Evolutionary conservation across 1,140 invertebrate species (phyloP).

Genomic region (Zeugodacus cucurbitae): DNA sequence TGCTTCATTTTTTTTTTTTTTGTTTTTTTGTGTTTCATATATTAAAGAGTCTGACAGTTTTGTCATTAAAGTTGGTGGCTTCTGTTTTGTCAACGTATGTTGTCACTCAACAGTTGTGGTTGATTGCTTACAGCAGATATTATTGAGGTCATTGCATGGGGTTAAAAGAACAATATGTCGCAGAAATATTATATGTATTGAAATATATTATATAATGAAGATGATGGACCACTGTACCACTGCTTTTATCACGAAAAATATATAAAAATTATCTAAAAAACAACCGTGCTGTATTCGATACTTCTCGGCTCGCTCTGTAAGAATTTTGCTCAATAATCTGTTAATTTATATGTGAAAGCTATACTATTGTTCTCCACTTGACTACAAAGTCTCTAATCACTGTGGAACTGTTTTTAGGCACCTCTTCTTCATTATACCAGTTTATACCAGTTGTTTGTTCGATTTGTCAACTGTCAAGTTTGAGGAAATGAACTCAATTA

Average conservation of each 20-base stretch:
- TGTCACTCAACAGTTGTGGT: not conserved
- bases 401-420: too few species aligned
- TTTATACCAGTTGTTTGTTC: too few species aligned
- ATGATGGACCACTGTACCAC: not conserved
- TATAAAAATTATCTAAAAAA: too few species aligned
- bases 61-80: not conserved
- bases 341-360: too few species aligned
- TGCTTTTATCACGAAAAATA: not conserved
- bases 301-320: too few species aligned
- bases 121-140: not conserved
- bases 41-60: not conserved
- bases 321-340: too few species aligned
- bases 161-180: not conserved
- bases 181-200: not conserved
- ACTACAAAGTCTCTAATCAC: too few species aligned
- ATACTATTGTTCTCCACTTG: too few species aligned
- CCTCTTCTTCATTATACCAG: too few species aligned
- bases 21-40: not conserved
- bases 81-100: constrained; percentile 21
- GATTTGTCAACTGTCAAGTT: too few species aligned
- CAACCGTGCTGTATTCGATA: too few species aligned
- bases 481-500: too few species aligned
- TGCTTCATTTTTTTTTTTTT: not conserved
- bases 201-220: not conserved
- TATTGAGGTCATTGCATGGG: constrained; percentile 3